Conservation (phyloP, 2,797 vertebrate genomes). For the Enteromius treurensis region DNA sequence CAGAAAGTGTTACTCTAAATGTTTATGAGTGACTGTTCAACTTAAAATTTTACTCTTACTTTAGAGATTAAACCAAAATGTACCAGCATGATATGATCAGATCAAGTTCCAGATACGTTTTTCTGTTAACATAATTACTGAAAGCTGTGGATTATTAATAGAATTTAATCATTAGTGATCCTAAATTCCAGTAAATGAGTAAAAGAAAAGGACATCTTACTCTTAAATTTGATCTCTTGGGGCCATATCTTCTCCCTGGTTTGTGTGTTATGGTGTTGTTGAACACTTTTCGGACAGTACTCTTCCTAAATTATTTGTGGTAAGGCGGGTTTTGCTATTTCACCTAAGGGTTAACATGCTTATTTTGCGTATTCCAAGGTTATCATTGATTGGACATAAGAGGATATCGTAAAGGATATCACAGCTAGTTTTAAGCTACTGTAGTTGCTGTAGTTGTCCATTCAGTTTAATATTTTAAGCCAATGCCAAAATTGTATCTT, state of each 20-base stretch:
- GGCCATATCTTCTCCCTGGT: not conserved
- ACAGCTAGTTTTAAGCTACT: too few relatives aligned
- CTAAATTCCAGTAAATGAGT: not conserved
- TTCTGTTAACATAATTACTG: not conserved
- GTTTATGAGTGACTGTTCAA: not conserved
- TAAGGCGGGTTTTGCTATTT: not conserved
- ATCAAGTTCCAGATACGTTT: not conserved
- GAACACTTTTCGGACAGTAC: not conserved
- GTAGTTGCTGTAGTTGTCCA: not conserved
- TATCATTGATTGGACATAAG: not conserved
- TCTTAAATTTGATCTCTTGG: not conserved
- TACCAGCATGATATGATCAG: not conserved
- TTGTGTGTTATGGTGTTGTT: not conserved
- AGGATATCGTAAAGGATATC: not conserved
- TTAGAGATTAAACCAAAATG: not conserved
- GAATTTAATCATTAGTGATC: not conserved
- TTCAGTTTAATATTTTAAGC: not conserved
- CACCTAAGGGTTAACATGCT: not conserved
- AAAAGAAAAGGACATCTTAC: not conserved
- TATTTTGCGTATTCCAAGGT: not conserved
- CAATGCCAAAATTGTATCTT: not conserved
- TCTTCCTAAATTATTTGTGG: not conserved
- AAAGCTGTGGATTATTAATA: not conserved
- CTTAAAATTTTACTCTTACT: constrained; percentile 1
- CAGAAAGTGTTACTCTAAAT: not conserved